A percentile compares a stretch with the other conserved stretches of the same genome.
Conservation (phyloP, 2,113 vertebrate species). For the Chloropsis hardwickii region DNA sequence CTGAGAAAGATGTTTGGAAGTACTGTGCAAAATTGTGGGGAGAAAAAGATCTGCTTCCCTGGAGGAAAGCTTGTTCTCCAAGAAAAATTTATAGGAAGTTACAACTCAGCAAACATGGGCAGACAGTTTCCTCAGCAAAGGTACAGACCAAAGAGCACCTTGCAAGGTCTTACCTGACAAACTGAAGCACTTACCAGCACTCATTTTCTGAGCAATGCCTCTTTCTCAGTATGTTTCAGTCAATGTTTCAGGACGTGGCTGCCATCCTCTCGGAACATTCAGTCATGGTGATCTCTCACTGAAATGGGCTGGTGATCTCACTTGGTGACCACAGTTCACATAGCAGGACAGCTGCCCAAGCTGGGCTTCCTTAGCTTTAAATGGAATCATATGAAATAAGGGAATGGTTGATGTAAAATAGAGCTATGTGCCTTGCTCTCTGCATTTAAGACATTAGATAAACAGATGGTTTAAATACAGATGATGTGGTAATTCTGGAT, state of each 20-base stretch:
- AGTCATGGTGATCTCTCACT: not conserved
- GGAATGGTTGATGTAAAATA: not conserved
- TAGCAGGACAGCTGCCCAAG: not conserved
- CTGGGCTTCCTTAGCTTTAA: not conserved
- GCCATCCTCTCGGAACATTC: not conserved
- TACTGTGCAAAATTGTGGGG: not conserved
- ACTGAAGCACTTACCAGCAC: not conserved
- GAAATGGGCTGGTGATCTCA: not conserved
- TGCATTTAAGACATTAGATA: not conserved
- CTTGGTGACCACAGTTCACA: not conserved
- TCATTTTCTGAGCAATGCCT: not conserved
- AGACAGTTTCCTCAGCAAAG: not conserved
- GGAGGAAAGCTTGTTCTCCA: not conserved
- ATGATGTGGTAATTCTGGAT: not conserved
- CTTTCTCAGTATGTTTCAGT: not conserved
- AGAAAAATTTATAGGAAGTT: not conserved
- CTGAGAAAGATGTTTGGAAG: not conserved
- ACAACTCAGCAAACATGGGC: not conserved
- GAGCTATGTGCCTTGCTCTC: not conserved
- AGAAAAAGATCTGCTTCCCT: not conserved
- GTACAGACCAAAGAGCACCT: not conserved
- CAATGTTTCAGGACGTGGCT: not conserved
- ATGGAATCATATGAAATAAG: not conserved
- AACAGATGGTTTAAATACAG: not conserved
- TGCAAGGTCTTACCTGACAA: not conserved